Conservation (phyloP, 1,140 invertebrate species). For the Theocolax elegans region DNA sequence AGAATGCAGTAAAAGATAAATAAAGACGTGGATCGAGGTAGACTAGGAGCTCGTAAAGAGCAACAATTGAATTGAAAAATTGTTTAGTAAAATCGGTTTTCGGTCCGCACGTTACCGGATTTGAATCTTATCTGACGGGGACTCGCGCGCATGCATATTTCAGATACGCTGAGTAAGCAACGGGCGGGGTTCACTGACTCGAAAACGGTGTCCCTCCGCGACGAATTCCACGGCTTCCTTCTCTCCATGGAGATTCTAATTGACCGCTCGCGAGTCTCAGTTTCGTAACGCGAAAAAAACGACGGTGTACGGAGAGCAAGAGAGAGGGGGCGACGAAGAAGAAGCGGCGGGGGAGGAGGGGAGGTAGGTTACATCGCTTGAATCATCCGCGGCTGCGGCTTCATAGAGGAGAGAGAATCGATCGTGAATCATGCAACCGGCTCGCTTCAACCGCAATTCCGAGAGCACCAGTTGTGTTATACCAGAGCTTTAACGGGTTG, state of each 20-base stretch:
- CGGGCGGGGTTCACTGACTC: conserved; percentile 23
- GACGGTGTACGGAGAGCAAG: neutral
- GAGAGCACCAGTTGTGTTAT: too few relatives aligned
- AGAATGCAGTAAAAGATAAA: too few relatives aligned
- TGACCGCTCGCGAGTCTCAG: conserved; percentile 15
- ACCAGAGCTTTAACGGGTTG: neutral
- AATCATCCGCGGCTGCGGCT: conserved; percentile 13
- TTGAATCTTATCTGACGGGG: too few relatives aligned
- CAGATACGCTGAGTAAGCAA: conserved; percentile 30
- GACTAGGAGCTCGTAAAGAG: too few relatives aligned
- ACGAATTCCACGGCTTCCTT: conserved; percentile 1
- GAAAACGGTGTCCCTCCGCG: neutral
- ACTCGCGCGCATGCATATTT: conserved; percentile 4
- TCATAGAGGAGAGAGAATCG: neutral
- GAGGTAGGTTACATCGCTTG: conserved; percentile 14
- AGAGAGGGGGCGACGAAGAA: too few relatives aligned
- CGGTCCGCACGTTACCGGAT: too few relatives aligned
- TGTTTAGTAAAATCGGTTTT: too few relatives aligned
- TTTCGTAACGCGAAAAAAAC: conserved; percentile 27
- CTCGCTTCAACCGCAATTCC: conserved; percentile 10
- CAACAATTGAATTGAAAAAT: too few relatives aligned
- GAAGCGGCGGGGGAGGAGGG: neutral
- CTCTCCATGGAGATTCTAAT: conserved; percentile 13
- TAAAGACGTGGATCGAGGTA: too few relatives aligned
- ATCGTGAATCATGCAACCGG: conserved; percentile 29